phyloP scores from a whole-genome alignment of 2,797 vertebrate genomes.

The Scyliorhinus canicula region DNA sequence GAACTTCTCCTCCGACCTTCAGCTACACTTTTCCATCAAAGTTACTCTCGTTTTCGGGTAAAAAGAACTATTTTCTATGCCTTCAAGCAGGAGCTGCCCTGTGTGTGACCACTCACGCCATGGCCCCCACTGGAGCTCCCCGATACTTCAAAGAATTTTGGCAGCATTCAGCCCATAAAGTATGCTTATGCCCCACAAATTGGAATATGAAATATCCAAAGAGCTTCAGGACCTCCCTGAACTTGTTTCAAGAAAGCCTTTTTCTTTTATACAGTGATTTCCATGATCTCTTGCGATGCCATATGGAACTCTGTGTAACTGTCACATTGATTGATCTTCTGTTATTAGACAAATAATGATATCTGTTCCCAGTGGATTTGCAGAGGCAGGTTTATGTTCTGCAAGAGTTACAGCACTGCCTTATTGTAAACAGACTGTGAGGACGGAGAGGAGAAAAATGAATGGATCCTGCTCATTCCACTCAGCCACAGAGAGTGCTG shows the following conservation, averaged over 20 bases:
- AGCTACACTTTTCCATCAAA: too few species aligned
- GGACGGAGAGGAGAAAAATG: not conserved
- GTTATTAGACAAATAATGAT: slow-evolving; percentile 7
- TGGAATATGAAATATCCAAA: not conserved
- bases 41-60: too few species aligned
- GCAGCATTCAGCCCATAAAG: too few species aligned
- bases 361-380: slow-evolving; percentile 11
- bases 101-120: too few species aligned
- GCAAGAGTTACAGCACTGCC: not conserved
- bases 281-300: not conserved
- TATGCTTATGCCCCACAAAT: not conserved
- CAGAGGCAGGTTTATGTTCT: slow-evolving; percentile 16
- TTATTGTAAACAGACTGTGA: slow-evolving; percentile 14
- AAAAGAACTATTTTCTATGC: too few species aligned
- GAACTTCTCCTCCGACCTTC: too few species aligned
- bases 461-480: not conserved
- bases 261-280: not conserved
- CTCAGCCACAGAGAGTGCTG: not conserved
- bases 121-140: too few species aligned
- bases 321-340: slow-evolving; percentile 12
- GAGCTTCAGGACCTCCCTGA: not conserved
- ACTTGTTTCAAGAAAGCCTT: not conserved
- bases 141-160: too few species aligned
- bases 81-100: too few species aligned
- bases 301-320: slow-evolving; percentile 12